Percentiles rank a stretch among this genome's conserved stretches.
These are phyloP conservation scores for Salarias fasciatus DNA, from an alignment of 2,797 vertebrate genomes.

Conservation along the genomic window DNA sequence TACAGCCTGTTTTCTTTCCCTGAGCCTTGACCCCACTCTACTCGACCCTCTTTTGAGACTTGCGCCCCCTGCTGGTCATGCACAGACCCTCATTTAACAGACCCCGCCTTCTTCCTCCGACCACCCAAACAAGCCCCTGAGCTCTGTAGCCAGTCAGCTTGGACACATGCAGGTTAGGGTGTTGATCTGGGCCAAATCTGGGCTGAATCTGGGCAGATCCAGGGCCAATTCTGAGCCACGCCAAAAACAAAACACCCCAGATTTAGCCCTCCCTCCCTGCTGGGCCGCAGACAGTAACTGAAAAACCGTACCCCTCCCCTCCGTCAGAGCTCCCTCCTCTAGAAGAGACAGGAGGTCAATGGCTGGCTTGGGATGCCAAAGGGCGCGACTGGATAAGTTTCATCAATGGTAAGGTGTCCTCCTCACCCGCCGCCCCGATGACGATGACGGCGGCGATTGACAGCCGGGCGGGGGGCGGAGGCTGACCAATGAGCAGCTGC, in stretches of 20 bases:
- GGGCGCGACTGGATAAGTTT: conserved; percentile 72
- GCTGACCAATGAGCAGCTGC: conserved; percentile 45
- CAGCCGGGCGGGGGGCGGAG: no score
- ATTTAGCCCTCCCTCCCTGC: conserved; percentile 60
- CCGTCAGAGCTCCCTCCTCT: conserved; percentile 77
- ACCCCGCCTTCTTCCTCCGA: background rate
- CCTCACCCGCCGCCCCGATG: conserved; percentile 52
- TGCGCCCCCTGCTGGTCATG: conserved; percentile 63
- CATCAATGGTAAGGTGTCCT: conserved; percentile 79
- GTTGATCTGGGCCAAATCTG: conserved; percentile 73
- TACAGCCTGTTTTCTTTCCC: conserved; percentile 38
- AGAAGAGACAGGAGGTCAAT: conserved; percentile 79
- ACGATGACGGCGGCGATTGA: conserved; percentile 49
- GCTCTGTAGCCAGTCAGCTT: conserved; percentile 70
- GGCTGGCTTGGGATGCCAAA: conserved; percentile 74
- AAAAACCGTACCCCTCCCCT: conserved; percentile 76
- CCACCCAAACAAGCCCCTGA: conserved; percentile 53
- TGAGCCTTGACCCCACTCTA: conserved; percentile 50
- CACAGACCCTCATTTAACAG: conserved; percentile 65
- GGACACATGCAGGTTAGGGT: conserved; percentile 72
- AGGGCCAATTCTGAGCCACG: conserved; percentile 33
- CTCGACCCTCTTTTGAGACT: conserved; percentile 52
- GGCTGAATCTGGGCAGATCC: conserved; percentile 61
- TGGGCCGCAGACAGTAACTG: conserved; percentile 72
- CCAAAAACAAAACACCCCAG: conserved; percentile 53